Base-by-base conservation (phyloP, 2,888 invertebrate genomes). In the Chouioia cunea region DNA sequence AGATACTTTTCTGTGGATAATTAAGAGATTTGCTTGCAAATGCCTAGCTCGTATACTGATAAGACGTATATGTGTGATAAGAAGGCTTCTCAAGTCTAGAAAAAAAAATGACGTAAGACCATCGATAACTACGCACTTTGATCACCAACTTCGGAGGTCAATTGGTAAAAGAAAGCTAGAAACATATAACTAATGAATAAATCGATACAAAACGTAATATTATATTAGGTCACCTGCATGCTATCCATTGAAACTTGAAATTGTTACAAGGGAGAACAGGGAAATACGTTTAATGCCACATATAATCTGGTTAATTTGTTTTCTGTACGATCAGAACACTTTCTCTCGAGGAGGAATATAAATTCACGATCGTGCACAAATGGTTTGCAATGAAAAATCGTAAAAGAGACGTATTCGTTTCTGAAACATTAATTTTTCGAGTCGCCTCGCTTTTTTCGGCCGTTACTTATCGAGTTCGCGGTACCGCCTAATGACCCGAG, bases 371-470 rank as follows among this genome's bases (percentile, higher is more conserved):
- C 65, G 23, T 47, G 59, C 64, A 73, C 79, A 83, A 83, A 83
- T 82, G 82, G 77, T 75, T 81, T 80, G 79, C 79, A 77, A 81
- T 79, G 82, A 81, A 81, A 82, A 83, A 83, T 83, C 81, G 79
- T 82, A 82, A 83, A 83, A 79, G 77, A 74, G 77, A 68, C 27
- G 63, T 82, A 82, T 84, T 84, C 84, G 82, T 85, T 56, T 85
- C 85, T 84, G 82, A 85, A 82, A 85, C 85, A 85, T 85, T 85
- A 85, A 84, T 85, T 85, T 84, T 84, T 85, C 82, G 82, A 82
- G 83, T 82, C 82, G 79, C 79, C 71, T 74, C 75, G 10, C 53
- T 54, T 22, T 56, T 71, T 70, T 65, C 65, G 56, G 68, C 70
- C 43, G 66, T 76, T 70, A 70, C 70, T 67, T 67, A 73, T 73